A percentile compares a stretch with the other conserved stretches of the same genome.
phyloP scores from a whole-genome alignment of 35 echinoderm and acorn worm genomes.

The Hemicentrotus pulcherrimus region DNA sequence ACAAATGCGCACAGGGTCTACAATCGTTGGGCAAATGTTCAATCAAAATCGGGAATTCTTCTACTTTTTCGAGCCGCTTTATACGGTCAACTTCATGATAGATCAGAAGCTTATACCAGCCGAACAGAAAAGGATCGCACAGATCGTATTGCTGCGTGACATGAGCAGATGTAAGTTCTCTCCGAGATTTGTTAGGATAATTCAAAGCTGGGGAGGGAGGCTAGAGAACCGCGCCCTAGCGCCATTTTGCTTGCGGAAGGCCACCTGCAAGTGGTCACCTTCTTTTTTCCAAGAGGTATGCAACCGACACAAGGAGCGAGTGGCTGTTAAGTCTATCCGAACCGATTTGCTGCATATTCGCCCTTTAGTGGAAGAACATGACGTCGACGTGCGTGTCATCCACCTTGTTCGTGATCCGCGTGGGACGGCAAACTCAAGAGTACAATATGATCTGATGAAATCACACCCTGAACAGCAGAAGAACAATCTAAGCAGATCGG shows the following conservation, averaged over 20 bases:
- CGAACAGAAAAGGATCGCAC: too few species aligned
- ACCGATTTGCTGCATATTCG: neutral
- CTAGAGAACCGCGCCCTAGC: neutral
- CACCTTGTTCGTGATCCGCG: neutral
- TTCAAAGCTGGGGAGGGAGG: neutral
- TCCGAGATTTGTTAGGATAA: neutral
- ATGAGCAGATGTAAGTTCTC: neutral
- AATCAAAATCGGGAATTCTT: conserved; percentile 16
- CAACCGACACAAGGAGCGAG: neutral
- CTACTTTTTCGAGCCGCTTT: neutral
- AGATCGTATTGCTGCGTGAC: neutral
- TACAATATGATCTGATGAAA: neutral
- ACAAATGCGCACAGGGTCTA: conserved; percentile 12
- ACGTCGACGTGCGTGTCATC: neutral
- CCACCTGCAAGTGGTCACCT: neutral
- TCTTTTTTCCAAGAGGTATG: neutral
- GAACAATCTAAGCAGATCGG: neutral
- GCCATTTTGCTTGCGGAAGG: neutral
- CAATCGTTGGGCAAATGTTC: conserved; percentile 1
- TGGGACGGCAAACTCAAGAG: neutral
- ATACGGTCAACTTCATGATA: neutral
- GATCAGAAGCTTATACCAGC: neutral
- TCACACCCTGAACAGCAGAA: neutral
- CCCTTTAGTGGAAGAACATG: neutral
- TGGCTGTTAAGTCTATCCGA: neutral